These are phyloP conservation scores for Cerastis rubricosa DNA, from an alignment of 2,888 invertebrate species.

Conservation along the genomic window DNA sequence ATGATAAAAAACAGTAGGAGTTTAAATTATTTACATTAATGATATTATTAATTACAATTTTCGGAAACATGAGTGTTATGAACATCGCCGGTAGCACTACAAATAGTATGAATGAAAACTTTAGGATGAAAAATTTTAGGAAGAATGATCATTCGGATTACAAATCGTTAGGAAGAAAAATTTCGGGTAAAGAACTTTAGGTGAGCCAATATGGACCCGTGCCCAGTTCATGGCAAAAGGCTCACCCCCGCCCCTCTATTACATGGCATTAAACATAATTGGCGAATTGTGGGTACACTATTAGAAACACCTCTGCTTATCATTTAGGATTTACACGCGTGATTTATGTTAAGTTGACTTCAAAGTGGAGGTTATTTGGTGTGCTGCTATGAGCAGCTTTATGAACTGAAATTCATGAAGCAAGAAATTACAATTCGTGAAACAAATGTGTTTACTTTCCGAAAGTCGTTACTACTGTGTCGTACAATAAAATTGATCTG, in stretches of 20 bases:
- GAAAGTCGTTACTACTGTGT: neutral
- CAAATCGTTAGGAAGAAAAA: no score
- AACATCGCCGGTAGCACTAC: no score
- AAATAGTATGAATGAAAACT: no score
- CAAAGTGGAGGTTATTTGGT: neutral
- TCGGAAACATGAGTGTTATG: no score
- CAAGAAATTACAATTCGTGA: neutral
- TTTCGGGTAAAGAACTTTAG: no score
- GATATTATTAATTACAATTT: no score
- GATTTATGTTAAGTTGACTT: neutral
- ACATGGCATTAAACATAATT: neutral
- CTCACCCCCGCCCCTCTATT: neutral
- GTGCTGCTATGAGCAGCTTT: neutral
- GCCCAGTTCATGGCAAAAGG: neutral
- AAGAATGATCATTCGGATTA: no score
- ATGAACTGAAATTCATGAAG: neutral
- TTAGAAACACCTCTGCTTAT: neutral
- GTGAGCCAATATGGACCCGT: no score
- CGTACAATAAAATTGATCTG: neutral
- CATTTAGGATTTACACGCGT: neutral
- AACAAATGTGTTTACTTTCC: neutral
- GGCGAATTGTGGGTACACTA: neutral
- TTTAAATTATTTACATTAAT: no score
- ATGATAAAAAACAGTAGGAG: no score
- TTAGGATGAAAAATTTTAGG: no score